Evolutionary conservation across 2,888 invertebrate genomes (phyloP), one percentile per base, ranked within the genome.

Genomic region (Epirrhoe alternata): DNA sequence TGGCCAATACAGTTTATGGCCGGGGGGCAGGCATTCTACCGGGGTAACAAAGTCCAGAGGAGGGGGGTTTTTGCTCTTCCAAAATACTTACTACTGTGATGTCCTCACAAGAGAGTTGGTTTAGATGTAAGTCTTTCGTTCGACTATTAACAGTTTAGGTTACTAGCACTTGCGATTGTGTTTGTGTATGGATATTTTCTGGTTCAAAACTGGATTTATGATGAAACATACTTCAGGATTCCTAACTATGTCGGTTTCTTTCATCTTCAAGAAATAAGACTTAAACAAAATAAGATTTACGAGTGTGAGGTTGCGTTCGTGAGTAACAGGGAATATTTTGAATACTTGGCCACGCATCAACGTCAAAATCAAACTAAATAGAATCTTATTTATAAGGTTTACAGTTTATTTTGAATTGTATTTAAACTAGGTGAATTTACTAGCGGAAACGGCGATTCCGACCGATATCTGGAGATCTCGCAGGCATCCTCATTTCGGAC

Each of bases 331-430:
- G 60, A 58, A 63, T 67, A 35, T 55, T 55, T 16, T 10, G 55
- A 51, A 67, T 60, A 67, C 55, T 67, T 67, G 67, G 67, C 62
- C 35, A 10, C 51, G 30, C 38, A 38, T 63, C 67, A 67, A 59
- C 38, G 10, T 17, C 8, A 35, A 10, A 10, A 14, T 5, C 54
- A 38, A 38, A 5, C 38, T 12, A 24, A 38, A 38, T 17, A 12
- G 12, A 38, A 0, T 24, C 35, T 38, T 54, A 54, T 54, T 38
- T 12, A 54, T 24, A 17, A 17, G 16, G 38, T 5, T 6, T 17
- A 54, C 10, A 38, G 35, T 5, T 38, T 17, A 17, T 54, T 38
- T 38, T 38, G 16, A 7, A 35, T 35, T 10, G 38, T 12, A 1
- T 38, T 54, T 38, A 38, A 54, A 54, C 54, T 54, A 16, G 54